Percentiles rank a stretch among this genome's conserved stretches.
phyloP scores from a whole-genome alignment of 2,797 vertebrate species.

The Mustela erminea region DNA sequence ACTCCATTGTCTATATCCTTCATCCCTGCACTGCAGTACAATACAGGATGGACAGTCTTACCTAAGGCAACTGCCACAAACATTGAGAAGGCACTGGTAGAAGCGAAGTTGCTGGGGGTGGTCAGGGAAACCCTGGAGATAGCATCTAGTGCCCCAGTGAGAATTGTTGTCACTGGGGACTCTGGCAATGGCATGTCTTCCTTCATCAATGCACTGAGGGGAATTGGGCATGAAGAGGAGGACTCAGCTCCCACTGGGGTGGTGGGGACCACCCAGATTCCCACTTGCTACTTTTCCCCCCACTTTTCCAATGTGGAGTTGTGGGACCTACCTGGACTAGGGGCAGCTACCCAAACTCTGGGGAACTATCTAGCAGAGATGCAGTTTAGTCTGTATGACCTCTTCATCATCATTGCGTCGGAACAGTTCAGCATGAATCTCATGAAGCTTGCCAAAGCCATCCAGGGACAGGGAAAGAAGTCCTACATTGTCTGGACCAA shows the following conservation, averaged over 20 bases:
- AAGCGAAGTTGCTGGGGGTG: not conserved
- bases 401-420: conserved; percentile 84
- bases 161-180: not conserved
- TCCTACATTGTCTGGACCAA: conserved; percentile 88
- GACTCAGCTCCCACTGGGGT: conserved; percentile 19
- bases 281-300: not conserved
- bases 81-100: not conserved
- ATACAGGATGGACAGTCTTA: not conserved
- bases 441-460: conserved; percentile 21
- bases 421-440: conserved; percentile 82
- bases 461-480: conserved; percentile 79
- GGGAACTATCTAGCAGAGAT: not conserved
- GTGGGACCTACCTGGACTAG: conserved; percentile 87
- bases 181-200: conserved; percentile 51
- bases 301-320: conserved; percentile 71
- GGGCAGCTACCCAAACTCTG: conserved; percentile 70
- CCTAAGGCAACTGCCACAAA: not conserved
- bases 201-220: conserved; percentile 42
- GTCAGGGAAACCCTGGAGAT: conserved; percentile 2
- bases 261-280: not conserved
- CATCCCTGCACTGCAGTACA: accelerated
- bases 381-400: conserved; percentile 80
- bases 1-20: not conserved
- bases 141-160: not conserved
- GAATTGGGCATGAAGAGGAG: not conserved